phyloP scores from a whole-genome alignment of 2,797 vertebrate genomes.

The Staurois parvus region DNA sequence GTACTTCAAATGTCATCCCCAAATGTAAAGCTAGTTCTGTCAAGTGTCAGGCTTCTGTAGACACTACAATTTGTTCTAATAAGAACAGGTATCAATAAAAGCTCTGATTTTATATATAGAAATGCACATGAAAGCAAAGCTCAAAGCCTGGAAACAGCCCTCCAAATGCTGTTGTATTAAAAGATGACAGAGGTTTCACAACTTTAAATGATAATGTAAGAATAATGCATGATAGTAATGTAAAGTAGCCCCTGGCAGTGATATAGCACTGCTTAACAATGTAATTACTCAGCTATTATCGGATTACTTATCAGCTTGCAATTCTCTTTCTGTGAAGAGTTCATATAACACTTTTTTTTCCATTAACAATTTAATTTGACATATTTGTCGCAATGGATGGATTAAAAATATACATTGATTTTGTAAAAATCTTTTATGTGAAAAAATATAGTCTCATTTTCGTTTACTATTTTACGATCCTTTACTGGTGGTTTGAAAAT shows the following conservation, averaged over 20 bases:
- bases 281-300: slow-evolving; percentile 33
- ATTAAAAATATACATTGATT: slow-evolving; percentile 21
- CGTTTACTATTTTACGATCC: slow-evolving; percentile 15
- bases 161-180: background rate
- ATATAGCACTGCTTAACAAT: slow-evolving; percentile 38
- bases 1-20: too few species aligned
- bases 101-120: background rate
- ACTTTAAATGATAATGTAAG: slow-evolving; percentile 18
- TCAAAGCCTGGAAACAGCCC: background rate
- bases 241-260: slow-evolving; percentile 20
- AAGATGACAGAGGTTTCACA: slow-evolving; percentile 5
- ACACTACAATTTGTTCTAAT: background rate
- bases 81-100: background rate
- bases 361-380: background rate
- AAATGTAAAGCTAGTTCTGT: background rate
- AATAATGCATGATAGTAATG: slow-evolving; percentile 14
- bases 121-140: background rate
- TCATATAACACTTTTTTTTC: slow-evolving; percentile 7
- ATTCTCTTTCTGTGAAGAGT: slow-evolving; percentile 20
- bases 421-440: background rate
- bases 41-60: background rate
- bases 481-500: slow-evolving; percentile 30
- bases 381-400: background rate
- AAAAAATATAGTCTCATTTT: background rate
- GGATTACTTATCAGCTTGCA: slow-evolving; percentile 11